Evolutionary conservation across 2,113 vertebrate species (phyloP).

Genomic region (Corythoichthys intestinalis): DNA sequence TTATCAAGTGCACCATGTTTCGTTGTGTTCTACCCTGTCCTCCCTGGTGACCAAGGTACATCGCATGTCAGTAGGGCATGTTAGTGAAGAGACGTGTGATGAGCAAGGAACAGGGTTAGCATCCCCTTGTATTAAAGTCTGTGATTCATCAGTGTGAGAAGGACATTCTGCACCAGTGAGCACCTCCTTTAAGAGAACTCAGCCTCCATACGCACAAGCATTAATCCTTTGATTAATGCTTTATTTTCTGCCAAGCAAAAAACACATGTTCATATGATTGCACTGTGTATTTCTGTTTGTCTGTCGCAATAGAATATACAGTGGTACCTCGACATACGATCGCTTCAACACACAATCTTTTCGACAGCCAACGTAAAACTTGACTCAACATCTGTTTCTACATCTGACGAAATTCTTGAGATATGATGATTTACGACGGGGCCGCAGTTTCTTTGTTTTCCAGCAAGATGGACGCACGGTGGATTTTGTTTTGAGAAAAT

Average conservation of each 20-base stretch:
- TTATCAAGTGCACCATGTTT: constrained; percentile 44
- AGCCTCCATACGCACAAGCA: constrained; percentile 9
- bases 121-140: constrained; percentile 45
- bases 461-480: no score
- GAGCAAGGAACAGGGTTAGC: constrained; percentile 39
- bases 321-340: no score
- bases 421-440: no score
- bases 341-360: no score
- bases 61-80: constrained; percentile 54
- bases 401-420: no score
- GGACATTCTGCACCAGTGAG: constrained; percentile 55
- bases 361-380: no score
- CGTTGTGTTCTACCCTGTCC: constrained; percentile 35
- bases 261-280: background rate
- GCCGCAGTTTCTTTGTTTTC: no score
- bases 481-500: no score
- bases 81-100: constrained; percentile 47
- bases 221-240: constrained; percentile 7
- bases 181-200: constrained; percentile 29
- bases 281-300: background rate
- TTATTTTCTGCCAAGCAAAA: background rate
- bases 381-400: no score
- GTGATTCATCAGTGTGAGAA: constrained; percentile 61
- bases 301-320: no score
- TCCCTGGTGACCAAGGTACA: constrained; percentile 53